Conservation (phyloP, 92 coral and sea anemone genomes). For the Bergia puertoricense region DNA sequence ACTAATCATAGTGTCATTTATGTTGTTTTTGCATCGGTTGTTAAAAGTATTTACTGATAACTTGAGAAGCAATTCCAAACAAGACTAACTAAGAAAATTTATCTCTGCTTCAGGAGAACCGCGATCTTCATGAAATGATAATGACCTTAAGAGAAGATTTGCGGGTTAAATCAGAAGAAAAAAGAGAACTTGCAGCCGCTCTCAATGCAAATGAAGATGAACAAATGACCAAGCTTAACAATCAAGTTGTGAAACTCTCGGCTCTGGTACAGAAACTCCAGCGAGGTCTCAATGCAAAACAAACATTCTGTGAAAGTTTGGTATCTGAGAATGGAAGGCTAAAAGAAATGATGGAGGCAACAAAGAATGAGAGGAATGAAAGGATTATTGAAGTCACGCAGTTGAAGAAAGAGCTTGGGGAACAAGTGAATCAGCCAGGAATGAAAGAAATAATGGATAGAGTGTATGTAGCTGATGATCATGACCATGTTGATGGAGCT, state of each 20-base stretch:
- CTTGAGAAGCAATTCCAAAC: too few relatives aligned
- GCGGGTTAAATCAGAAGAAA: constrained; percentile 49
- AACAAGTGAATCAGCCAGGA: constrained; percentile 57
- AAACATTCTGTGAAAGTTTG: constrained; percentile 80
- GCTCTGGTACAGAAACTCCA: constrained; percentile 56
- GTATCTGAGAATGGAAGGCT: constrained; percentile 75
- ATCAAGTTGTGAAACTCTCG: constrained; percentile 65
- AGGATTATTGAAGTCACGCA: constrained; percentile 57
- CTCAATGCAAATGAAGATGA: constrained; percentile 64
- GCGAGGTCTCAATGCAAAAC: constrained; percentile 79
- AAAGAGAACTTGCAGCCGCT: constrained; percentile 61
- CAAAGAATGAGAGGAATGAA: constrained; percentile 52
- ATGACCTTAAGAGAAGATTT: constrained; percentile 69
- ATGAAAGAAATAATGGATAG: constrained; percentile 56
- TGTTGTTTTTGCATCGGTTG: not conserved
- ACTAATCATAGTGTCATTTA: not conserved
- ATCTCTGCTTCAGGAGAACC: constrained; percentile 68
- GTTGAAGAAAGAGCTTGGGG: constrained; percentile 63
- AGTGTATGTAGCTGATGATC: constrained; percentile 41
- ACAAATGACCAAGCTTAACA: constrained; percentile 50
- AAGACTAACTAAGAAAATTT: not conserved
- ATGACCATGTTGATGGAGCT: constrained; percentile 57
- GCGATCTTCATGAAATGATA: constrained; percentile 86
- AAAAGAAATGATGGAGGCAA: constrained; percentile 59
- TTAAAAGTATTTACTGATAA: not conserved